Base-by-base conservation (phyloP, 2,888 invertebrate species). In the Sussaba pulchella region DNA sequence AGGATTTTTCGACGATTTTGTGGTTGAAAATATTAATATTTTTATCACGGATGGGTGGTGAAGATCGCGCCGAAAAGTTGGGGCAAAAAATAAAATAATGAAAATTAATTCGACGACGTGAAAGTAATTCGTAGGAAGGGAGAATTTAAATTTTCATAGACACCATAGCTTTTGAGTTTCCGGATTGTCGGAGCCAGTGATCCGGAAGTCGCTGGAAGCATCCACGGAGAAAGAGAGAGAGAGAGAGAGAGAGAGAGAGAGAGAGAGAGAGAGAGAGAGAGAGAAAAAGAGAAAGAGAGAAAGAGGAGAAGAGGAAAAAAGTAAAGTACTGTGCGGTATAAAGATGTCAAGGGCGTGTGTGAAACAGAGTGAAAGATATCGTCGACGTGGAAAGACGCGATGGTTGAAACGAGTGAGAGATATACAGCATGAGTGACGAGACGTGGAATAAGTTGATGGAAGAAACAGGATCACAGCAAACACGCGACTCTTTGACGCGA, bases 401-500 rank as follows among this genome's bases (percentile, higher is more conserved):
- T 63, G 41, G 36, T 57, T 6, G 57, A n/a, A 36, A 57, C 31
- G 26, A 54, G 14, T 14, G n/a, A 31, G 24, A 54, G 54, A 54
- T 54, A n/a, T n/a, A 2, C 54, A 14, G 14, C 31, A 9, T 31
- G 47, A 24, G 21, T 17, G 47, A 24, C 19, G 39, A 57, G 41
- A 19, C 31, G 21, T n/a, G n/a, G 39, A 52, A 50, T 19, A 67
- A 63, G 31, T 26, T 9, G 66, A 31, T 54, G 41, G 52, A 41
- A 57, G n/a, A n/a, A 61, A 61, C 26, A 47, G 31, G 63, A 63
- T 8, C 52, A 59, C 50, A 45, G 45, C 47, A 39, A 14, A 78
- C 36, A 61, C 54, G 78, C 81, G 74, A 81, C 78, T 75, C 74
- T 74, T 78, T 67, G 74, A 66, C 74, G 78, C 71, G 78, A 81